Conservation (phyloP, 1,140 invertebrate species). For the Ectropis grisescens region DNA sequence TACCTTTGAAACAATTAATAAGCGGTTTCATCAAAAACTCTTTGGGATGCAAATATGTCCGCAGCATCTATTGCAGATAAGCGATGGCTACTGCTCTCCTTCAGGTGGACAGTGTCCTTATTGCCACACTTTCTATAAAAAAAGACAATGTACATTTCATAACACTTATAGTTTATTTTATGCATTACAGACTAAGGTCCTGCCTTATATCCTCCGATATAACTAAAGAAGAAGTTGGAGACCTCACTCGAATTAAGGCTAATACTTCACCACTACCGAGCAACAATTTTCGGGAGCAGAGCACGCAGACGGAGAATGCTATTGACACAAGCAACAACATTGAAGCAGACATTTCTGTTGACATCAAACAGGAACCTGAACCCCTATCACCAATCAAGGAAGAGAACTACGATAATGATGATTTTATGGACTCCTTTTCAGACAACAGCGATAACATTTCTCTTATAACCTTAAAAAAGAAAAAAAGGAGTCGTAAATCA, state of each 20-base stretch:
- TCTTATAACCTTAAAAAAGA: conserved; percentile 36
- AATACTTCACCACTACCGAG: conserved; percentile 5
- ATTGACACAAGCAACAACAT: not conserved
- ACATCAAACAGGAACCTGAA: conserved; percentile 33
- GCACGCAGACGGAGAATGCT: conserved; percentile 33
- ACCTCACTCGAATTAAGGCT: conserved; percentile 24
- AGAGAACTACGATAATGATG: conserved; percentile 19
- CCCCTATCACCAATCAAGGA: conserved; percentile 14
- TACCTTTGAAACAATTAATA: too few species aligned
- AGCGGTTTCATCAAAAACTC: too few species aligned
- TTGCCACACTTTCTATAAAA: too few species aligned
- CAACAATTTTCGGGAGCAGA: conserved; percentile 15
- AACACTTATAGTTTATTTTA: too few species aligned
- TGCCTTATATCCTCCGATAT: conserved; percentile 11
- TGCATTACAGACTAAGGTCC: conserved; percentile 23
- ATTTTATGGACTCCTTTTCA: conserved; percentile 21
- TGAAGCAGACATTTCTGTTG: too few species aligned
- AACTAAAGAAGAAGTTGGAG: conserved; percentile 14
- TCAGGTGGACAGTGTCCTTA: too few species aligned
- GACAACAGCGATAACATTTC: conserved; percentile 45
- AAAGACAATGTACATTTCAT: too few species aligned
- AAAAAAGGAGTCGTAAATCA: conserved; percentile 29
- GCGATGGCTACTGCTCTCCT: too few species aligned
- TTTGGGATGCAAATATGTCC: too few species aligned
- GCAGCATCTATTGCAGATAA: too few species aligned